Base-by-base conservation (phyloP, 2,113 vertebrate genomes). In the Oreotragus oreotragus region DNA sequence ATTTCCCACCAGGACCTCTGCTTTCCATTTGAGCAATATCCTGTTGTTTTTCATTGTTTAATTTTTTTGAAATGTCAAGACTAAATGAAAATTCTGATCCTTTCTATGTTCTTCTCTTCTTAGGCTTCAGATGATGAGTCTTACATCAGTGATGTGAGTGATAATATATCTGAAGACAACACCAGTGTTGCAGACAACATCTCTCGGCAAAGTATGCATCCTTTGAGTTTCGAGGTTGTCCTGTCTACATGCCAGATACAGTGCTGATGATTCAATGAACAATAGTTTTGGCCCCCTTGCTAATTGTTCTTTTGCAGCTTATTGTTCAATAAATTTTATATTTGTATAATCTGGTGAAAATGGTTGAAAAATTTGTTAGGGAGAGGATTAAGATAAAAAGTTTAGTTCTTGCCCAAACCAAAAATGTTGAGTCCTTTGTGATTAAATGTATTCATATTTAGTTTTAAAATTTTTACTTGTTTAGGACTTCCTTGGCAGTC, bases 81-180 rank as follows among this genome's bases (percentile, higher is more conserved):
- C 36, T 5, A 11, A 93, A 45, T 23, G 53, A 76, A 25, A 58
- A 2, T 96, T 84, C 88, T 97, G 27, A 96, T 55, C 13, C 36
- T 36, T 60, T 88, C 15, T 88, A 1, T 88, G 55, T 73, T n/a
- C 30, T 95, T 94, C 60, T 10, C 58, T 90, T 97, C 97, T 53
- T 90, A 99, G 99, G 99, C 99, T 98, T 99, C 99, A 97, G 99
- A 99, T 97, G 99, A 99, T 98, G 99, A 99, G 98, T 99, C 99
- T 98, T 99, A 99, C 94, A 99, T 99, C 99, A 99, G 99, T 92
- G 99, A 99, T 98, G 99, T 99, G 99, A 99, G 99, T 97, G 99
- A 99, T 98, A 99, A 99, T 97, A 99, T 99, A 99, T 99, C 99
- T 27, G 99, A 99, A 98, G 99, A 99, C 99, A 99, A 99, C 98